phyloP scores from a whole-genome alignment of 2,888 invertebrate genomes.

The Sympetrum striolatum region DNA sequence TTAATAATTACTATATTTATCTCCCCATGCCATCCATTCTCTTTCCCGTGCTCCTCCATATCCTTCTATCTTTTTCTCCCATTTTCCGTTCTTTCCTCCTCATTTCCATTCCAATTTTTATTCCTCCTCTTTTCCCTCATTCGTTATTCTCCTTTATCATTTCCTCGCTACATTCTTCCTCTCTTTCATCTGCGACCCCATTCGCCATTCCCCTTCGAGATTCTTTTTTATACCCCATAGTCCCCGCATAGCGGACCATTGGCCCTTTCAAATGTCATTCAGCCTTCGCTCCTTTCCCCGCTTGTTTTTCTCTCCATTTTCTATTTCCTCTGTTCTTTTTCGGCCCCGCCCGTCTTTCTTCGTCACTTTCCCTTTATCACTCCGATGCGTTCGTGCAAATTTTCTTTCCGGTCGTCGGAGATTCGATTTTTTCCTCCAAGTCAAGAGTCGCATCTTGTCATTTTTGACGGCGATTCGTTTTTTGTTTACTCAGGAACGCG shows the following conservation, averaged over 20 bases:
- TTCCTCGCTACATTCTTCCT: no score
- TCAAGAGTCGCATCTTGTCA: background rate
- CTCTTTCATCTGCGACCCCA: background rate
- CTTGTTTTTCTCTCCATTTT: background rate
- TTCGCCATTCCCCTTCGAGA: background rate
- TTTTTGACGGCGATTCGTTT: background rate
- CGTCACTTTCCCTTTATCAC: background rate
- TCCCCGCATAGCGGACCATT: background rate
- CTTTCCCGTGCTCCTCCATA: background rate
- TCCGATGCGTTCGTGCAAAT: background rate
- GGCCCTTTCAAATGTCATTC: slow-evolving; percentile 14
- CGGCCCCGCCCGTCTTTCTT: background rate
- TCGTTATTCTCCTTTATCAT: background rate
- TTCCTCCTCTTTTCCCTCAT: background rate
- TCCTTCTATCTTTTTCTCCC: background rate
- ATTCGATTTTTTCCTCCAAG: background rate
- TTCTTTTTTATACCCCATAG: background rate
- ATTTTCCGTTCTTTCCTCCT: background rate
- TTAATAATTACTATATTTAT: no score
- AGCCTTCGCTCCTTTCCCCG: background rate
- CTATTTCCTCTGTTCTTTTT: background rate
- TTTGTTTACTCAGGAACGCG: background rate
- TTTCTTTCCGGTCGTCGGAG: background rate
- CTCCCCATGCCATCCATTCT: no score
- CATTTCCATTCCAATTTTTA: background rate